Base-by-base conservation (phyloP, 2,888 invertebrate species). In the Bugula neritina region DNA sequence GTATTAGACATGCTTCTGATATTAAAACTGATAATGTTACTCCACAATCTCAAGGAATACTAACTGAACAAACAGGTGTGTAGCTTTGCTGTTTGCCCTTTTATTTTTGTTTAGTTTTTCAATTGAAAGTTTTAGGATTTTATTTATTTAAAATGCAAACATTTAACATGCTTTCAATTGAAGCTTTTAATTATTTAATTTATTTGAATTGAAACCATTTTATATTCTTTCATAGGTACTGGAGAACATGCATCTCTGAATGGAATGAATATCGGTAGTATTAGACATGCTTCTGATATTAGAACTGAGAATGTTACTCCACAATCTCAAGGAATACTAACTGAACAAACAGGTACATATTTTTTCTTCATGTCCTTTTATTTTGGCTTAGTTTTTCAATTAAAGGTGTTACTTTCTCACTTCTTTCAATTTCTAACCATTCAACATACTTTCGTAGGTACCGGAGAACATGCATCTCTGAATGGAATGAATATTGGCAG, bases 181-280 rank as follows among this genome's bases (percentile, higher is more conserved):
- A 10, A 10, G 17, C 43, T 10, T 10, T 5, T 43, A 10, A 43
- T 43, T 43, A 5, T 10, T 43, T 17, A 43, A 43, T 17, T 43
- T 17, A 10, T 10, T 43, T 5, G 17, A 10, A 17, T 10, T 43
- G 43, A 10, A 43, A 43, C 17, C 5, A 43, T 10, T 57, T 57
- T 13, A 13, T 5, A 27, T 57, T 10, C 82, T n/a, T n/a, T 13
- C 10, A 13, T 25, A 57, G 57, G 57, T 25, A 57, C 57, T n/a
- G 57, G 57, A 13, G 57, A n/a, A n/a, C 57, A 57, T 25, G 57
- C 57, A 27, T 57, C 57, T 23, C 57, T 13, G 57, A 21, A 57
- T 13, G 57, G 57, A n/a, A 57, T 57, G 57, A 57, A 21, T 5
- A 57, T 57, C 10, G 57, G 57, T 57, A 5, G 23, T 5, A 57